Base-by-base conservation (phyloP, 2,888 invertebrate genomes). In the Agrochola lota region DNA sequence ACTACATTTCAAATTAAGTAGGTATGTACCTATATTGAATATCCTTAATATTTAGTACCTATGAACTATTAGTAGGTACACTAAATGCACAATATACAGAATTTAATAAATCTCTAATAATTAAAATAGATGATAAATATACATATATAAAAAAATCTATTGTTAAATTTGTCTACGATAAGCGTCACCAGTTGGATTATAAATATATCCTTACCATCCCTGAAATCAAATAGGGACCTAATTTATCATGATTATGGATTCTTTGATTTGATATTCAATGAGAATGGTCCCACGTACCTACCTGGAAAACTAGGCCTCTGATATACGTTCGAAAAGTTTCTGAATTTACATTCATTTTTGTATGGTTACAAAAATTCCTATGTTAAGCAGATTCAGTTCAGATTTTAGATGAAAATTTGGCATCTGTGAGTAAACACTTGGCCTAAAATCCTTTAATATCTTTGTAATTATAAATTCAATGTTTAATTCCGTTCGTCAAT, bases 261-360 rank as follows among this genome's bases (percentile, higher is more conserved):
- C 68, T 90, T 93, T 85, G 85, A 81, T 91, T 92, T 96, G 96
- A 96, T 96, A 96, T 96, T 94, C 90, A 93, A 94, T 95, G 94
- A 93, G 92, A 93, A 92, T 96, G 96, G 96, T 96, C 96, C 96
- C 96, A 94, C 91, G 93, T 94, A 94, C 94, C 94, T 94, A 93
- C 89, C 90, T 91, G 92, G 93, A 94, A 92, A 93, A 91, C 92
- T 96, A 95, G 94, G 94, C 94, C 94, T 93, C 91, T 90, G 91
- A 91, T 91, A 91, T 87, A 86, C 64, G 81, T 80, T 79, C 72
- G 70, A 85, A 89, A 82, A 80, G 69, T 87, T 71, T 70, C 63
- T 77, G 86, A 81, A 75, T 78, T 79, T 59, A 57, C 49, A 71
- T 43, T 78, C 15, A 75, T 80, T 80, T 52, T 81, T 83, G 81